Base-by-base conservation (phyloP, 2,888 invertebrate genomes). In the Druceiella hillmani region DNA sequence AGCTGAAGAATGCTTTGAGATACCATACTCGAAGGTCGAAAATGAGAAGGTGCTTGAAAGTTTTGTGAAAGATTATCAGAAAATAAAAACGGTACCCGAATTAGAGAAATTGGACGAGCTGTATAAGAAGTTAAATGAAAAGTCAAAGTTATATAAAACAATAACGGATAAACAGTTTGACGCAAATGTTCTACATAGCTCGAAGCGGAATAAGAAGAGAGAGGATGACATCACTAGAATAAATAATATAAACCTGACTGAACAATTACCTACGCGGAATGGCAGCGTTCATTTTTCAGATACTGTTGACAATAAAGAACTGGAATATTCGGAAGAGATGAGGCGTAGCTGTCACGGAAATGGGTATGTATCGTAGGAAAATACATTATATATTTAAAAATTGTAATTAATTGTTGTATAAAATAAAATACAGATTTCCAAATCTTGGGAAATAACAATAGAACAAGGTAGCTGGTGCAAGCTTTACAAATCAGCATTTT, bases 1-100 rank as follows among this genome's bases (percentile, higher is more conserved):
- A 51, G 86, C 83, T 0, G 86, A 87, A 53, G 87, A 87, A 58
- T 87, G 87, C 44, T 75, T 80, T 52, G 87, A 86, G 59, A 56
- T 81, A 31, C 81, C 83, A 3, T 76, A 81, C 1, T 66, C 74
- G 1, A 49, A 55, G 2, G 71, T 74, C 49, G 59, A 75, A 10
- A 59, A 68, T 0, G 58, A 55, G 6, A 61, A 65, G 40, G 64
- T 71, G 4, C 47, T 71, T 2, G 62, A 68, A 48, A 69, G 68
- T 3, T 69, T 71, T 16, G 54, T 68, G 3, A 65, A 66, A 45
- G 66, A 69, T 46, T 68, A 66, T 38, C 62, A 12, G 30, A 29
- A 33, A 41, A 44, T 6, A 28, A 13, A n/a, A 14, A 35, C 6
- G 32, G 22, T 10, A 3, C 25, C 27, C n/a, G 7, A 31, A 43